Percentiles rank a stretch among this genome's conserved stretches.
phyloP scores from a whole-genome alignment of 1,140 invertebrate genomes.

The Delia radicum region DNA sequence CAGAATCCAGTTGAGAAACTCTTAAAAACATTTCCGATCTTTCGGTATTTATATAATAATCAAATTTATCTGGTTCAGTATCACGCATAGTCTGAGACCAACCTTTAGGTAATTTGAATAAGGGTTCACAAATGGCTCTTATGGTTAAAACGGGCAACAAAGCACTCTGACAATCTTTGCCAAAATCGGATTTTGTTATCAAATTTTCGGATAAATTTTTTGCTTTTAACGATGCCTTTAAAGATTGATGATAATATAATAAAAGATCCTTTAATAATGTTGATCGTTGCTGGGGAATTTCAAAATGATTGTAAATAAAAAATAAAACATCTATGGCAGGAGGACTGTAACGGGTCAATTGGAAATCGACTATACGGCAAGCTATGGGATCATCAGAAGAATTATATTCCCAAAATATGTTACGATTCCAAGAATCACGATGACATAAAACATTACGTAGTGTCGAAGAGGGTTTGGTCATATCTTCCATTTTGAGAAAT shows the following conservation, averaged over 20 bases:
- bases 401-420: slow-evolving; percentile 62
- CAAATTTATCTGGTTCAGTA: slow-evolving; percentile 43
- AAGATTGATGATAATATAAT: slow-evolving; percentile 33
- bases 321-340: slow-evolving; percentile 60
- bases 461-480: slow-evolving; percentile 37
- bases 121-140: slow-evolving; percentile 40
- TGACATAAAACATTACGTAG: slow-evolving; percentile 62
- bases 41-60: slow-evolving; percentile 43
- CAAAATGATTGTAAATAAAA: slow-evolving; percentile 36
- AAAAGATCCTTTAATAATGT: slow-evolving; percentile 28
- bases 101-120: slow-evolving; percentile 36
- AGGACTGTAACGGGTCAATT: slow-evolving; percentile 59
- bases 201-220: slow-evolving; percentile 15
- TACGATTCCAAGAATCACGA: slow-evolving; percentile 65
- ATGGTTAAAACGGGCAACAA: slow-evolving; percentile 34
- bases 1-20: slow-evolving; percentile 41
- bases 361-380: slow-evolving; percentile 65
- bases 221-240: slow-evolving; percentile 28
- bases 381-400: slow-evolving; percentile 33
- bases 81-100: slow-evolving; percentile 35
- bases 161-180: slow-evolving; percentile 32
- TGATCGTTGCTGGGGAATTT: neutral
- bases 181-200: slow-evolving; percentile 31
- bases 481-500: slow-evolving; percentile 34
- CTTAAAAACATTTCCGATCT: slow-evolving; percentile 39